phyloP scores from a whole-genome alignment of 1,140 invertebrate genomes.

The Lordiphosa clarofinis region DNA sequence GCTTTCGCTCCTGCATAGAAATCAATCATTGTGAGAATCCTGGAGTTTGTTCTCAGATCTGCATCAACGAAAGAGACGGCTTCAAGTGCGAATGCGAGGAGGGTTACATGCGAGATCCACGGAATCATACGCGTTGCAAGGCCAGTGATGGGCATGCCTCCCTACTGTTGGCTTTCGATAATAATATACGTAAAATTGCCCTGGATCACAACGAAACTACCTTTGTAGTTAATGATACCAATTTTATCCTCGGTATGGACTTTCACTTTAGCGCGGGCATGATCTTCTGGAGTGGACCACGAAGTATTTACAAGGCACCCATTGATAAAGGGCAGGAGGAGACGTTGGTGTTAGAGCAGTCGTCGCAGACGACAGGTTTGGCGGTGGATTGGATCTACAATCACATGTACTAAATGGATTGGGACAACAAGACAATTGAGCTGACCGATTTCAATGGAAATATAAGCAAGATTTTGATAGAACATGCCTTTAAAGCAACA shows the following conservation, averaged over 20 bases:
- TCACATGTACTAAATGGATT: conserved; percentile 98
- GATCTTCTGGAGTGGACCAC: conserved; percentile 95
- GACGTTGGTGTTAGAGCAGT: conserved; percentile 89
- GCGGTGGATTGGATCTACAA: conserved; percentile 98
- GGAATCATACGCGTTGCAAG: no score
- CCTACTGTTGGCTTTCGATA: no score
- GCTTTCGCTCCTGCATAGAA: conserved; percentile 92
- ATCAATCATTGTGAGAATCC: no score
- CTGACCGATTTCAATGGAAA: conserved; percentile 82
- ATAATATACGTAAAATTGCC: conserved; percentile 94
- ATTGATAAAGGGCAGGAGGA: conserved; percentile 93
- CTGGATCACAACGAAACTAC: conserved; percentile 95
- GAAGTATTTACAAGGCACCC: conserved; percentile 95
- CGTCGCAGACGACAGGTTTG: no score
- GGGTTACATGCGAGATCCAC: no score
- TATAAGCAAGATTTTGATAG: conserved; percentile 90
- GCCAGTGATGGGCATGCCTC: no score
- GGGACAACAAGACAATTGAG: conserved; percentile 94
- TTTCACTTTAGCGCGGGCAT: conserved; percentile 94
- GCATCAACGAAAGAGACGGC: no score
- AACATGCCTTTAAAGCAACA: conserved; percentile 84
- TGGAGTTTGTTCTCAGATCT: no score
- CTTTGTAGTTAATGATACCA: conserved; percentile 91
- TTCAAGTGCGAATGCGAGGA: no score
- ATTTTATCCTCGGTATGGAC: conserved; percentile 92